phyloP scores from a whole-genome alignment of 2,113 vertebrate species.

The Rhinolophus ferrumequinum region DNA sequence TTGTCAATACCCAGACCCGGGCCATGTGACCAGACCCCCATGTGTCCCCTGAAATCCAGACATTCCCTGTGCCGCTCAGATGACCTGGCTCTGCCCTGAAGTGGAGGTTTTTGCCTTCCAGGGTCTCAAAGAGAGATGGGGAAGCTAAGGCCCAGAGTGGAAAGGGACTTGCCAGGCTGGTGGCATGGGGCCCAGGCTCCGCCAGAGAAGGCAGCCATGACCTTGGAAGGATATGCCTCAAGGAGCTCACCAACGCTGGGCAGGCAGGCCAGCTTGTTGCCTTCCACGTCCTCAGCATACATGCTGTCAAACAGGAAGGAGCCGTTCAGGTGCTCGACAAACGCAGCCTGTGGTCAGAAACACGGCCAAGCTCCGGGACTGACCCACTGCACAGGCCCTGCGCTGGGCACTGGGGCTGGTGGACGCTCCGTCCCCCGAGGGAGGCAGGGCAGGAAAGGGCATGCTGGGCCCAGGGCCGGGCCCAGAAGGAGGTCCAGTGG shows the following conservation, averaged over 20 bases:
- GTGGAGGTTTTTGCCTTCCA: not conserved
- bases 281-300: constrained; percentile 88
- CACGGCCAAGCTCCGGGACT: not conserved
- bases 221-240: constrained; percentile 91
- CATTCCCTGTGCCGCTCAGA: not conserved
- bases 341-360: constrained; percentile 88
- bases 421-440: not conserved
- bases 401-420: not conserved
- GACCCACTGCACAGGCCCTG: not conserved
- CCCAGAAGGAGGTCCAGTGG: not conserved
- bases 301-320: constrained; percentile 90
- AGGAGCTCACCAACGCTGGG: constrained; percentile 86
- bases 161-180: not conserved
- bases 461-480: not conserved
- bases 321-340: constrained; percentile 92
- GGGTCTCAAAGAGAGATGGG: not conserved
- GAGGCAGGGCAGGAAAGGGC: not conserved
- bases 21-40: not conserved
- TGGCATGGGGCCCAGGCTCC: not conserved
- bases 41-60: not conserved
- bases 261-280: constrained; percentile 84
- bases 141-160: not conserved
- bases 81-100: not conserved
- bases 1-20: not conserved
- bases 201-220: not conserved